Conservation (phyloP, 2,797 vertebrate species). For the Dromococcyx pavoninus region DNA sequence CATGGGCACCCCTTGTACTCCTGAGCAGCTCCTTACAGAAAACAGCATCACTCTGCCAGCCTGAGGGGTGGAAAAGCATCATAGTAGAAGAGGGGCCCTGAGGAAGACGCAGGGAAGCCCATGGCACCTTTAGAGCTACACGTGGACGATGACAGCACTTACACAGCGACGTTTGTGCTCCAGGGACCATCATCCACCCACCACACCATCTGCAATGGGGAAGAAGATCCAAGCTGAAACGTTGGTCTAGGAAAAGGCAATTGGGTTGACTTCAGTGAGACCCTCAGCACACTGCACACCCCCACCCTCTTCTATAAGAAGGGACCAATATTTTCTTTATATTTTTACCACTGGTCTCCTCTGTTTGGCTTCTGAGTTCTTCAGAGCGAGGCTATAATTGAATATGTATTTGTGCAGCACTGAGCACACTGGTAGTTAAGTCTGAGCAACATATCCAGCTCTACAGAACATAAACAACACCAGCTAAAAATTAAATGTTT, state of each 20-base stretch:
- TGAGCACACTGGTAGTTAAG: not conserved
- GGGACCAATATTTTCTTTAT: not conserved
- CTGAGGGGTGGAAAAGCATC: not conserved
- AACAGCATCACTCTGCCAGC: not conserved
- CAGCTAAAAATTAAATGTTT: not conserved
- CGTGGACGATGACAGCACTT: fast-evolving
- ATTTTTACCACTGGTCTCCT: not conserved
- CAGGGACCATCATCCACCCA: not conserved
- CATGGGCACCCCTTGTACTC: fast-evolving
- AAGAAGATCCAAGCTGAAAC: not conserved
- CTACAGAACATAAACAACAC: not conserved
- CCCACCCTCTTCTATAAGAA: not conserved
- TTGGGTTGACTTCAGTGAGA: not conserved
- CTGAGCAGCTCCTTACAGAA: fast-evolving
- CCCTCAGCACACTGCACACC: not conserved
- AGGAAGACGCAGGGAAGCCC: not conserved
- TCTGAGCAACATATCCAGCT: not conserved
- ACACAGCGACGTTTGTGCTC: not conserved
- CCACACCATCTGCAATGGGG: not conserved
- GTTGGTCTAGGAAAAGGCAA: not conserved
- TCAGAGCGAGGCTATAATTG: not conserved
- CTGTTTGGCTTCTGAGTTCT: not conserved
- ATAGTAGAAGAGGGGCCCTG: not conserved
- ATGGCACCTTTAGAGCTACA: not conserved
- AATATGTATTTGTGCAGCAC: not conserved